These are phyloP conservation scores for Spodoptera picta DNA, from an alignment of 2,888 invertebrate genomes.

Conservation along the genomic window DNA sequence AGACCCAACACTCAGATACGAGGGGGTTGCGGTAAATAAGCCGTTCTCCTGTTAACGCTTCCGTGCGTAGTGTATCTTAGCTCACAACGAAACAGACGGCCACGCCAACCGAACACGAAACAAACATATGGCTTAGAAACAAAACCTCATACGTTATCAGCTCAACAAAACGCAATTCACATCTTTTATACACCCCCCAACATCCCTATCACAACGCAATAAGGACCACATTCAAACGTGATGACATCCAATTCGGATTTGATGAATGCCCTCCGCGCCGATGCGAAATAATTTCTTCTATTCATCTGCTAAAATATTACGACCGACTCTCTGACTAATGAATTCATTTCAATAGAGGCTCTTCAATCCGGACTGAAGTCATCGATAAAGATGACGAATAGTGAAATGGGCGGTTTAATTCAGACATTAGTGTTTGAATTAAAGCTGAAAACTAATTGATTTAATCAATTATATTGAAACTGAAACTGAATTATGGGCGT, in stretches of 20 bases:
- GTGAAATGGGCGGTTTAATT: conserved; percentile 49
- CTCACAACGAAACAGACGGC: conserved; percentile 33
- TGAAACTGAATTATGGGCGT: conserved; percentile 1
- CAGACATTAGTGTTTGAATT: conserved; percentile 43
- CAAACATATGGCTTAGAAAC: conserved; percentile 56
- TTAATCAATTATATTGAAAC: conserved; percentile 33
- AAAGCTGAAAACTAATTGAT: conserved; percentile 29
- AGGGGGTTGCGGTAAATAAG: conserved; percentile 36
- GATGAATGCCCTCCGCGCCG: conserved; percentile 69
- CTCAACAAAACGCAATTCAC: conserved; percentile 43
- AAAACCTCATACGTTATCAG: conserved; percentile 59
- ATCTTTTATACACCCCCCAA: conserved; percentile 22
- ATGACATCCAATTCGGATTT: conserved; percentile 58
- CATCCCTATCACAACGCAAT: conserved; percentile 48
- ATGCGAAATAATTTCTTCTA: conserved; percentile 79
- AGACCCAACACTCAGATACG: conserved; percentile 3
- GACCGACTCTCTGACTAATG: conserved; percentile 74
- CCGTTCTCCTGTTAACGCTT: conserved; percentile 23
- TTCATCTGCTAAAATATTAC: conserved; percentile 81
- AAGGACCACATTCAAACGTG: conserved; percentile 45
- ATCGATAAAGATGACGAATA: conserved; percentile 66
- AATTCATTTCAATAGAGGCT: conserved; percentile 76
- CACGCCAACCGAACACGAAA: conserved; percentile 42
- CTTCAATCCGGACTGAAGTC: conserved; percentile 56
- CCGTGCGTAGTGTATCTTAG: conserved; percentile 18